A percentile compares a stretch with the other conserved stretches of the same genome.
These are phyloP conservation scores for Taenioides sp. DNA, from an alignment of 2,797 vertebrate species.

Conservation along the genomic window DNA sequence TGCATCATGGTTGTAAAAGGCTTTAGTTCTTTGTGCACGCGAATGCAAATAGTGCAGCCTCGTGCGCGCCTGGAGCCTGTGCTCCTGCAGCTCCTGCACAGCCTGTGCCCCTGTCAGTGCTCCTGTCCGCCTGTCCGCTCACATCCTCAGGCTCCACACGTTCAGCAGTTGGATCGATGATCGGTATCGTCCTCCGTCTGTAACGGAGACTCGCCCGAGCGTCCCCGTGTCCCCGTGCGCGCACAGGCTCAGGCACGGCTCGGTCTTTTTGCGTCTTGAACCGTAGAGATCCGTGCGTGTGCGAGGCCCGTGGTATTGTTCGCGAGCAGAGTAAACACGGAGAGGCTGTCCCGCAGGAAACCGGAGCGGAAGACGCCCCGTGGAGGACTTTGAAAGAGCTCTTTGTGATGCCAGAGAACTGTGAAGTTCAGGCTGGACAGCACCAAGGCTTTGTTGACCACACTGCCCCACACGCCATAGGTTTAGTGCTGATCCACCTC, in stretches of 20 bases:
- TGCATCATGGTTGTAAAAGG: neutral
- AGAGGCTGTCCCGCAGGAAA: slow-evolving; percentile 56
- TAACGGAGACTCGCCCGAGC: no score
- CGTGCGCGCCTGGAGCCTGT: neutral
- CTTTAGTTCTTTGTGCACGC: no score
- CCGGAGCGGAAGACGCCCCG: slow-evolving; percentile 66
- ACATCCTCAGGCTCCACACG: no score
- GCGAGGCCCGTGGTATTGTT: slow-evolving; percentile 31
- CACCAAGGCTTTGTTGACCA: slow-evolving; percentile 7
- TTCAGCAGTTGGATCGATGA: no score
- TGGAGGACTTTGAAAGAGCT: slow-evolving; percentile 55
- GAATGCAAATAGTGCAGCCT: neutral
- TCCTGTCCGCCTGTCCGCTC: no score
- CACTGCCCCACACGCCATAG: neutral
- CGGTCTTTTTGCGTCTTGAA: no score
- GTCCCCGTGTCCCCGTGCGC: no score
- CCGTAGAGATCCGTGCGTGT: neutral
- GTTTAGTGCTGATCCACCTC: neutral
- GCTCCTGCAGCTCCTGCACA: no score
- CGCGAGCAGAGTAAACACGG: slow-evolving; percentile 58
- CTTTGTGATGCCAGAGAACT: slow-evolving; percentile 62
- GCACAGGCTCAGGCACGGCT: no score
- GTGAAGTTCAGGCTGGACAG: slow-evolving; percentile 40
- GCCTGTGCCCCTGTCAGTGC: no score
- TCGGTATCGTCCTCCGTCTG: no score